Percentiles rank a stretch among this genome's conserved stretches.
Evolutionary conservation across 2,113 vertebrate genomes (phyloP).

Genomic region (Heterotis niloticus): DNA sequence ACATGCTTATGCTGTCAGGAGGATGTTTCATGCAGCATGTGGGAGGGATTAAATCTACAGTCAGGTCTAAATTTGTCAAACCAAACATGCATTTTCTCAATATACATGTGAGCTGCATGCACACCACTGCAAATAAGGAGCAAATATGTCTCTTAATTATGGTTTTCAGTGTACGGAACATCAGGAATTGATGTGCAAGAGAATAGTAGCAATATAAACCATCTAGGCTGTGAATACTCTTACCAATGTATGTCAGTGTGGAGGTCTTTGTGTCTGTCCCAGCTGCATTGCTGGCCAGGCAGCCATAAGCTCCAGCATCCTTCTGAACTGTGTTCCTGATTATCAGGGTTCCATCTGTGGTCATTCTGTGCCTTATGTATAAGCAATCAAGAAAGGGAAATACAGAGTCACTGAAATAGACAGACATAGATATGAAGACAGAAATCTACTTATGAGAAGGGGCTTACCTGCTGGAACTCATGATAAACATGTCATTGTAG

Average conservation of each 20-base stretch:
- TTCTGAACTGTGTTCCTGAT: constrained; percentile 71
- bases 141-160: neutral
- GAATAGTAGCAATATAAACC: neutral
- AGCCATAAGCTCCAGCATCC: constrained; percentile 83
- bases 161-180: neutral
- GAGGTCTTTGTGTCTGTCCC: constrained; percentile 77
- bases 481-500: constrained; percentile 80
- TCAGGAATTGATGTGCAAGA: neutral
- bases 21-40: neutral
- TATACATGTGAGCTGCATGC: neutral
- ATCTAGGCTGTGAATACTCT: constrained; percentile 37
- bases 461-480: constrained; percentile 76
- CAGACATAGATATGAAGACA: neutral
- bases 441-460: neutral
- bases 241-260: constrained; percentile 75
- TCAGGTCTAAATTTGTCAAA: neutral
- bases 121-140: neutral
- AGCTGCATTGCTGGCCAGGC: constrained; percentile 84
- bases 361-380: constrained; percentile 72
- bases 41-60: neutral
- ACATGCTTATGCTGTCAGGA: neutral
- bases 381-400: neutral
- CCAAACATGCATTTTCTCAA: neutral
- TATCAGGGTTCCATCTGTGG: constrained; percentile 75
- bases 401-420: neutral